Percentiles rank a stretch among this genome's conserved stretches.
Evolutionary conservation across 2,113 vertebrate genomes (phyloP).

Genomic region (Todiramphus chloris): DNA sequence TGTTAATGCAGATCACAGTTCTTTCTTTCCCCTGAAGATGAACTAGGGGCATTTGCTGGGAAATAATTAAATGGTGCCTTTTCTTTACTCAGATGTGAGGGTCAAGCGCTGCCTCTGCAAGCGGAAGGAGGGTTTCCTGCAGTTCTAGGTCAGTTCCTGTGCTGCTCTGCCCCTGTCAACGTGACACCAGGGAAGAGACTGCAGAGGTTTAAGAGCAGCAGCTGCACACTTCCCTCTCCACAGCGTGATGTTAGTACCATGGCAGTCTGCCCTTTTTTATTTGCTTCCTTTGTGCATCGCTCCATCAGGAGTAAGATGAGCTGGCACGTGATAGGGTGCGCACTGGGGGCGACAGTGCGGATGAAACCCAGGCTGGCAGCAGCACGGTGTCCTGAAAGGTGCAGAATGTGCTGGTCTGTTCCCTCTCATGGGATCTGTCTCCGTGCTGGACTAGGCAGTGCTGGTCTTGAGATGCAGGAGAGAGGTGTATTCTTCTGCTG

Average conservation of each 20-base stretch:
- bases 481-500: background rate
- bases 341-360: fast-evolving
- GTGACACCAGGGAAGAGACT: background rate
- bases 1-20: background rate
- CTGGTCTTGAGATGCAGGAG: background rate
- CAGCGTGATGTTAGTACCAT: background rate
- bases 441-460: fast-evolving
- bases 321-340: fast-evolving
- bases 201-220: background rate
- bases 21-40: background rate
- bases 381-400: background rate
- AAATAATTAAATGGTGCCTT: background rate
- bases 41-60: background rate
- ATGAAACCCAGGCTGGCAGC: background rate
- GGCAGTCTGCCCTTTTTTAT: background rate
- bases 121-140: background rate
- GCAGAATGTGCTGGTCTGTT: background rate
- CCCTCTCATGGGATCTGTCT: background rate
- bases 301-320: fast-evolving
- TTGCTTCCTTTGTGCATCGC: background rate
- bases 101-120: background rate
- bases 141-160: background rate
- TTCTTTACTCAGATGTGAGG: background rate
- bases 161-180: fast-evolving
- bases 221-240: background rate